Percentiles rank a stretch among this genome's conserved stretches.
These are phyloP conservation scores for Camponotus floridanus DNA, from an alignment of 1,140 invertebrate species.

Conservation along the genomic window DNA sequence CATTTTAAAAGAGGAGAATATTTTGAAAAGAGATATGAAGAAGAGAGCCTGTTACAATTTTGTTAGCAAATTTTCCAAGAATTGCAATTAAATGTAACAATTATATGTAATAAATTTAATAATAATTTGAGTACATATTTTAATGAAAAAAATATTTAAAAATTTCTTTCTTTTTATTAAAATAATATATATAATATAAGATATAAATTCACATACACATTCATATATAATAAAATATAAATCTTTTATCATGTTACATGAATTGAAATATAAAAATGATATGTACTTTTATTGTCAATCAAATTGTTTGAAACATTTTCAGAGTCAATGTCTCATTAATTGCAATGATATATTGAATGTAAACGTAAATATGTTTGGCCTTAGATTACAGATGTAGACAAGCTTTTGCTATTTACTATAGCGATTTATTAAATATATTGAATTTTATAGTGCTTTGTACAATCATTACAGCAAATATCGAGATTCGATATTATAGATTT, in stretches of 20 bases:
- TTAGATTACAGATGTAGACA: neutral
- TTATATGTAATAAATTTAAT: no score
- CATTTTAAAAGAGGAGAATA: neutral
- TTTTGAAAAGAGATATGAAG: neutral
- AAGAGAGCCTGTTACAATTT: neutral
- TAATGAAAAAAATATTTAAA: no score
- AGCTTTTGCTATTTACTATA: neutral
- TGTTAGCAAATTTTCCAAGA: neutral
- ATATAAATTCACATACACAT: neutral
- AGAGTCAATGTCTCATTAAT: neutral
- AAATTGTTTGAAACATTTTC: constrained; percentile 1
- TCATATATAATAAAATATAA: no score
- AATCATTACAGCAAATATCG: neutral
- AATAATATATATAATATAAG: neutral
- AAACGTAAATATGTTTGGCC: neutral
- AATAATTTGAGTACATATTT: no score
- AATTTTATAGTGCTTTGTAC: constrained; percentile 9
- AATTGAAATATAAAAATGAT: neutral
- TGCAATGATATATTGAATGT: neutral
- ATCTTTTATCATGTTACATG: neutral
- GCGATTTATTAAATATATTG: constrained; percentile 5
- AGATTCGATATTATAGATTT: neutral
- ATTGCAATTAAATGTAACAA: no score
- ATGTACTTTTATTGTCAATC: neutral
- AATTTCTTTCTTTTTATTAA: no score